Conservation (phyloP, 2,797 vertebrate species). For the Centroberyx gerrardi region DNA sequence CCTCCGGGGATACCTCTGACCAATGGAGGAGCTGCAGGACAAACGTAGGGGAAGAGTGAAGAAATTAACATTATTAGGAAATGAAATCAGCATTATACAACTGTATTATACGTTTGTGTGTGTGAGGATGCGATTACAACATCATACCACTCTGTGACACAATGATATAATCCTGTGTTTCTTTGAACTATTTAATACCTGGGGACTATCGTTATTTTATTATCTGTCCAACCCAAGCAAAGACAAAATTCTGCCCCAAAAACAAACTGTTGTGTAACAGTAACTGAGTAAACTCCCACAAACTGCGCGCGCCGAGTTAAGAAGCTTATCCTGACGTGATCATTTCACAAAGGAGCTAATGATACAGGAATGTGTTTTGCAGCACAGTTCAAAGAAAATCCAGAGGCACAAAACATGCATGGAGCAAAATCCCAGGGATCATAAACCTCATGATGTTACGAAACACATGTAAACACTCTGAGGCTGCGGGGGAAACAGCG, state of each 20-base stretch:
- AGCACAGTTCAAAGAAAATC: slow-evolving; percentile 22
- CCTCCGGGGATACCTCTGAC: slow-evolving; percentile 92
- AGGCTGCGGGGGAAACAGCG: background rate
- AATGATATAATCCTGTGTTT: no score
- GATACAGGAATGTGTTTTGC: slow-evolving; percentile 16
- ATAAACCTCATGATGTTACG: slow-evolving; percentile 30
- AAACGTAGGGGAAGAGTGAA: slow-evolving; percentile 3
- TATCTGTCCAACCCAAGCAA: no score
- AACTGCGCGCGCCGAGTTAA: slow-evolving; percentile 28
- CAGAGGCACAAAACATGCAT: slow-evolving; percentile 4
- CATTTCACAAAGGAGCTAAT: background rate
- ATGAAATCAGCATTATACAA: background rate
- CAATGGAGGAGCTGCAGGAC: slow-evolving; percentile 91
- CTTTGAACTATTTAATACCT: no score
- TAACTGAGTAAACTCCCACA: background rate
- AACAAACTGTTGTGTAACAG: no score
- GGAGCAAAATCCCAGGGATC: slow-evolving; percentile 25
- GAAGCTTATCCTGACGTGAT: slow-evolving; percentile 30
- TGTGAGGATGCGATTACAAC: no score
- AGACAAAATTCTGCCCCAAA: no score
- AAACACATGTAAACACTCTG: slow-evolving; percentile 10
- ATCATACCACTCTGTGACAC: no score
- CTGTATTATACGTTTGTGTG: background rate
- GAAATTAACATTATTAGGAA: background rate
- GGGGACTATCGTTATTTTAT: no score